Evolutionary conservation across 2,888 invertebrate species (phyloP), one percentile per base, ranked within the genome.

Genomic region (Ditula angustiorana): DNA sequence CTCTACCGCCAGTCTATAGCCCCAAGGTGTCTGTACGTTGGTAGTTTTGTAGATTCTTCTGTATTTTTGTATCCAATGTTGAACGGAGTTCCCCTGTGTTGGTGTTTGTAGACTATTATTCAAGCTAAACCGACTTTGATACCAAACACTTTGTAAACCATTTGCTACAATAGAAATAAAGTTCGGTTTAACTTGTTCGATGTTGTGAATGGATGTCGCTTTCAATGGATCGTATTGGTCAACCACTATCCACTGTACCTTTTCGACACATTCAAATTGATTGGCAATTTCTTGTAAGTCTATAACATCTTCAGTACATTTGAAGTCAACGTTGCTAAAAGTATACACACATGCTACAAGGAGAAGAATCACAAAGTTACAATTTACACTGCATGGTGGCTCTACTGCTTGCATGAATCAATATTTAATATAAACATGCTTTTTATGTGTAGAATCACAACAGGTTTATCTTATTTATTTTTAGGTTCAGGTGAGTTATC

Each of bases 201-300:
- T 92, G 92, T 92, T 92, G 92, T 92, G 83, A 78, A 79, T 92
- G 90, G 90, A 87, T 92, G 92, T 92, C 85, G 92, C 92, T 92
- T 92, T 89, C 85, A 86, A 86, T 90, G 90, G 90, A 90, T 90
- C 87, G 86, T 87, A 87, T 86, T 78, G 90, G 88, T 90, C 85
- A 87, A 84, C 80, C 86, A 88, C 88, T 77, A 80, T 85, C 86
- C 86, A 88, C 88, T 82, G 72, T 85, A 80, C 81, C 74, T 79
- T 24, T 78, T 77, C 79, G 81, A 85, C 86, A 91, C 85, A 81
- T 80, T 76, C 76, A 80, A 80, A 79, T 79, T 73, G 82, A 86
- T 85, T 83, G 83, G 85, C 82, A 83, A 80, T 74, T 76, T 77
- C 69, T 74, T 69, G 78, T 76, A 76, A 67, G 62, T 67, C 67